Conservation (phyloP, 2,113 vertebrate genomes). For the Xiphophorus couchianus region DNA sequence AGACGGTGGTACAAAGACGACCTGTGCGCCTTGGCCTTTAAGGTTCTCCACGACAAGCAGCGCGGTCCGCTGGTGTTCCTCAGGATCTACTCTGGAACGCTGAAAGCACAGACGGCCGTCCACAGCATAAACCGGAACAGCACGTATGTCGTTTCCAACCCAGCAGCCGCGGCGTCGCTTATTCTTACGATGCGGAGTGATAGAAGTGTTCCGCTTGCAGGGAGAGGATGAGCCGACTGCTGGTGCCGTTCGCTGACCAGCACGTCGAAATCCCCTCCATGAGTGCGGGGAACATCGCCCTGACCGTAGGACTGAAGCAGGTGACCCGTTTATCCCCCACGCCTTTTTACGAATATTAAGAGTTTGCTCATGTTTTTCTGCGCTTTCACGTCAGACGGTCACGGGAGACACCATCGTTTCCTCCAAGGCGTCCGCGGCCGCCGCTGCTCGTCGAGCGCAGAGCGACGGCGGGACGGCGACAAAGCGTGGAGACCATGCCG, state of each 20-base stretch:
- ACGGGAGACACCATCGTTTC: conserved; percentile 96
- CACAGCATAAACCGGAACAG: conserved; percentile 92
- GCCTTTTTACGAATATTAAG: background rate
- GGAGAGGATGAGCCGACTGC: conserved; percentile 93
- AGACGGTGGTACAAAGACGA: conserved; percentile 93
- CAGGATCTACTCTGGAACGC: conserved; percentile 90
- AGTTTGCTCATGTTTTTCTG: background rate
- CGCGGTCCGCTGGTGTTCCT: conserved; percentile 94
- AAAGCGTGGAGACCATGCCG: conserved; percentile 48
- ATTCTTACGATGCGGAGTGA: background rate
- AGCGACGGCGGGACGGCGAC: conserved; percentile 45
- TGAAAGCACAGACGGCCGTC: conserved; percentile 90
- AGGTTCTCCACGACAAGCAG: conserved; percentile 95
- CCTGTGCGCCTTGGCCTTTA: conserved; percentile 94
- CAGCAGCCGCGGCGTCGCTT: background rate
- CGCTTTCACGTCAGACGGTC: conserved; percentile 80
- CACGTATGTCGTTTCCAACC: conserved; percentile 81
- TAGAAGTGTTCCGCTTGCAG: conserved; percentile 69
- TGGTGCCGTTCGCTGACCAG: conserved; percentile 96
- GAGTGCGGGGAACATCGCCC: conserved; percentile 92
- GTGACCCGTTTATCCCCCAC: conserved; percentile 59
- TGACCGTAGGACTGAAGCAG: conserved; percentile 94
- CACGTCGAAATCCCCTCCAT: conserved; percentile 92
- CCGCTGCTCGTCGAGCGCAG: conserved; percentile 77
- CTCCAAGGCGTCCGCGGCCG: conserved; percentile 89